A percentile compares a stretch with the other conserved stretches of the same genome.
Conservation (phyloP, 2,113 vertebrate genomes). For the Sander lucioperca region DNA sequence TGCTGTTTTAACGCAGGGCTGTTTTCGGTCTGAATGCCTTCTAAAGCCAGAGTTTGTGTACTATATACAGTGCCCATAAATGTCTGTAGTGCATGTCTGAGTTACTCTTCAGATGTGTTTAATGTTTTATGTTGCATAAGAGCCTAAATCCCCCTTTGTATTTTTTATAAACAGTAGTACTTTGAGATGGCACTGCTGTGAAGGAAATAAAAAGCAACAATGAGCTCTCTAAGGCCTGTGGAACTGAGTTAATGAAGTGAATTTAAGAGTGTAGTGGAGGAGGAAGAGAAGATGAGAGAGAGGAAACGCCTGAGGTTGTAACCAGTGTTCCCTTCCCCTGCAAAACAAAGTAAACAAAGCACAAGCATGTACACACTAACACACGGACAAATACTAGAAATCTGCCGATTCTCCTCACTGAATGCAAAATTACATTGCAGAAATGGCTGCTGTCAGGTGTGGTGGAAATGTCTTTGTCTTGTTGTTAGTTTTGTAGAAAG, state of each 20-base stretch:
- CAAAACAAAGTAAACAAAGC: slow-evolving; percentile 38
- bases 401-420: background rate
- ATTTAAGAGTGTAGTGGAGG: slow-evolving; percentile 13
- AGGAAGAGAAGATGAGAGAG: slow-evolving; percentile 26
- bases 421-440: background rate
- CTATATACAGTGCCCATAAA: background rate
- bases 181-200: background rate
- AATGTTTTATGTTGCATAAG: background rate
- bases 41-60: background rate
- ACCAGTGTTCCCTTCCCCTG: slow-evolving; percentile 29
- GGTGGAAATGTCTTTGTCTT: background rate
- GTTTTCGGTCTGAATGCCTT: background rate
- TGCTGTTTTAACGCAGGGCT: background rate
- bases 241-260: slow-evolving; percentile 35
- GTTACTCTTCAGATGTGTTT: background rate
- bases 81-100: background rate
- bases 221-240: background rate
- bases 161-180: background rate
- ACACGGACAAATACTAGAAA: background rate
- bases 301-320: slow-evolving; percentile 55
- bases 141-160: background rate
- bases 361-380: slow-evolving; percentile 5
- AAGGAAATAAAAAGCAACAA: slow-evolving; percentile 9
- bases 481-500: background rate
- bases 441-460: background rate